Conservation (phyloP, 2,797 vertebrate genomes). For the Schizopygopsis malacanthus region DNA sequence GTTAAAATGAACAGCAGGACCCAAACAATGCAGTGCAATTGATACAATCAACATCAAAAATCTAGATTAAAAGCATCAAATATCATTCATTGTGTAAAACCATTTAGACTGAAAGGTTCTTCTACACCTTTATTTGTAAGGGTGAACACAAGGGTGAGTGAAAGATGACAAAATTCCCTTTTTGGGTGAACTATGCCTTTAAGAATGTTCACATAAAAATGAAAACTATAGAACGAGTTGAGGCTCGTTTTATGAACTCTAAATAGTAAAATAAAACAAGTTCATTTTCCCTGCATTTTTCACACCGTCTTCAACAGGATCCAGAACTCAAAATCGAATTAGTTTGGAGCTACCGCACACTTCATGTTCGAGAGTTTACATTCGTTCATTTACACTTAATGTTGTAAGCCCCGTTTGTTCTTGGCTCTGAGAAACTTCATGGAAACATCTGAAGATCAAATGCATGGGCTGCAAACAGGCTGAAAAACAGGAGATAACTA, state of each 20-base stretch:
- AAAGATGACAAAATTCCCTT: background rate
- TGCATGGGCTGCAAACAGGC: background rate
- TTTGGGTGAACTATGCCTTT: background rate
- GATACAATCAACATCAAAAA: background rate
- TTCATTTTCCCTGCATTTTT: conserved; percentile 60
- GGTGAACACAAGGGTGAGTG: background rate
- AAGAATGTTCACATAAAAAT: background rate
- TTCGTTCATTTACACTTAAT: conserved; percentile 49
- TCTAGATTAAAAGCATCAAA: background rate
- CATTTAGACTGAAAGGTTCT: too few relatives aligned
- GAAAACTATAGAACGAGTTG: background rate
- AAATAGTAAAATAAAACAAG: background rate
- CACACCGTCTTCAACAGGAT: background rate
- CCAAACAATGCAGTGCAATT: background rate
- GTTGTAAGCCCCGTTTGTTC: conserved; percentile 69
- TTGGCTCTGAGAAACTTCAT: conserved; percentile 31
- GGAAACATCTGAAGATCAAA: conserved; percentile 30
- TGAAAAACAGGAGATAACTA: conserved; percentile 38
- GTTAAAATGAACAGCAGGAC: background rate
- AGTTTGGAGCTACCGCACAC: conserved; percentile 20
- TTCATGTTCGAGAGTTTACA: conserved; percentile 9
- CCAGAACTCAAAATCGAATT: conserved; percentile 6
- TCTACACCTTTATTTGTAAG: too few relatives aligned
- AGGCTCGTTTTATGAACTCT: background rate
- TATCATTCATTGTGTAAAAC: background rate